Percentiles rank a stretch among this genome's conserved stretches.
These are phyloP conservation scores for Argyresthia goedartella DNA, from an alignment of 2,888 invertebrate genomes.

Conservation along the genomic window DNA sequence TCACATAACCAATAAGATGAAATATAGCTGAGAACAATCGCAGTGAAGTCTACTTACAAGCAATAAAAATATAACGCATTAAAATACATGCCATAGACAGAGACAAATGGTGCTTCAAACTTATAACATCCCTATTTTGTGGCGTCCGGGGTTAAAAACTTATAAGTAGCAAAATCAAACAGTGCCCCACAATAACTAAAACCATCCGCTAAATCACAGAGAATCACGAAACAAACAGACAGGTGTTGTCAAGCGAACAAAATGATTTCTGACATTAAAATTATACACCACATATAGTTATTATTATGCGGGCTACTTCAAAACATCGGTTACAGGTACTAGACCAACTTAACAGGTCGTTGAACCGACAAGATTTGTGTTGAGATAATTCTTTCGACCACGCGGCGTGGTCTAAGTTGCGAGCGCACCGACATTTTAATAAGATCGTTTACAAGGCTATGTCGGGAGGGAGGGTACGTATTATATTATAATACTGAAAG, in stretches of 20 bases:
- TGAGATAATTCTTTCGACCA: conserved; percentile 63
- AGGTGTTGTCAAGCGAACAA: background rate
- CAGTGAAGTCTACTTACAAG: too few species aligned
- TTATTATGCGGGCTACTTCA: conserved; percentile 18
- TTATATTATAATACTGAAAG: too few species aligned
- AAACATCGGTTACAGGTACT: conserved; percentile 25
- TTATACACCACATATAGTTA: background rate
- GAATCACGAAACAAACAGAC: background rate
- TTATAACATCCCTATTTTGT: too few species aligned
- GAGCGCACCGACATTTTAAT: conserved; percentile 9
- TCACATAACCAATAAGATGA: too few species aligned
- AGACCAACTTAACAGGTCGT: conserved; percentile 42
- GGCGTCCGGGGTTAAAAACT: too few species aligned
- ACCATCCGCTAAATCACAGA: background rate
- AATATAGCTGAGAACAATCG: too few species aligned
- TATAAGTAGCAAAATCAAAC: too few species aligned
- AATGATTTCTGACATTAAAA: background rate
- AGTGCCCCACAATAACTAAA: background rate
- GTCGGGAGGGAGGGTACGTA: too few species aligned
- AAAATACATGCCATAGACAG: too few species aligned
- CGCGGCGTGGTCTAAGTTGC: conserved; percentile 47
- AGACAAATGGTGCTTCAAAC: too few species aligned
- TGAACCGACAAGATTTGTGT: conserved; percentile 56
- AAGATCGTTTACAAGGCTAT: too few species aligned
- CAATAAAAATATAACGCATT: too few species aligned